These are phyloP conservation scores for Oncorhynchus kisutch DNA, from an alignment of 2,113 vertebrate genomes.

Conservation along the genomic window DNA sequence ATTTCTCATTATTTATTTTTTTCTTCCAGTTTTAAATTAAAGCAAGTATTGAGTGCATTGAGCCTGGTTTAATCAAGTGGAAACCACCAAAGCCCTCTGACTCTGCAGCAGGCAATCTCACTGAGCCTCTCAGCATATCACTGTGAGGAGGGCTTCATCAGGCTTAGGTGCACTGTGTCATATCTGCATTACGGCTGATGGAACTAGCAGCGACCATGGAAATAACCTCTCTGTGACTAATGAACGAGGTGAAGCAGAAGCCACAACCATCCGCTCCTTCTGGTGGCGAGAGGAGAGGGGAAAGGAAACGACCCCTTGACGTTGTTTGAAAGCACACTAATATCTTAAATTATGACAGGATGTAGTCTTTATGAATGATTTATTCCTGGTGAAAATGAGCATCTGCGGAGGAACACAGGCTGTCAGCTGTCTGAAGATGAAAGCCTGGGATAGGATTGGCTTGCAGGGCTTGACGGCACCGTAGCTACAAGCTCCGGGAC, in stretches of 20 bases:
- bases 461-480: slow-evolving; percentile 46
- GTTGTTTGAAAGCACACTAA: slow-evolving; percentile 33
- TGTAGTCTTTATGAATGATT: slow-evolving; percentile 67
- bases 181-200: slow-evolving; percentile 66
- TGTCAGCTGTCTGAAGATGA: slow-evolving; percentile 71
- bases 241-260: slow-evolving; percentile 52
- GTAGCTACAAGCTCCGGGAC: slow-evolving; percentile 50
- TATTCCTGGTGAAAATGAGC: slow-evolving; percentile 57
- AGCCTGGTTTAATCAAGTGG: slow-evolving; percentile 75
- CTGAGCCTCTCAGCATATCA: slow-evolving; percentile 62
- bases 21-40: slow-evolving; percentile 70
- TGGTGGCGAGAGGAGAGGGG: slow-evolving; percentile 12
- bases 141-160: slow-evolving; percentile 68
- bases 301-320: slow-evolving; percentile 28
- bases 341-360: slow-evolving; percentile 50
- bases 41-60: slow-evolving; percentile 57
- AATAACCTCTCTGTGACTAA: slow-evolving; percentile 59
- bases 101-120: slow-evolving; percentile 66
- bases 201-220: slow-evolving; percentile 41
- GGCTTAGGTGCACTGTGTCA: slow-evolving; percentile 63
- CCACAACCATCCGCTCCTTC: background rate
- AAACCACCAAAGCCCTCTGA: slow-evolving; percentile 73
- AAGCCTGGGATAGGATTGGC: slow-evolving; percentile 52
- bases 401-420: slow-evolving; percentile 60
- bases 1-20: slow-evolving; percentile 73